Conservation (phyloP, 2,888 invertebrate species). For the Caenorhabditis sp. region DNA sequence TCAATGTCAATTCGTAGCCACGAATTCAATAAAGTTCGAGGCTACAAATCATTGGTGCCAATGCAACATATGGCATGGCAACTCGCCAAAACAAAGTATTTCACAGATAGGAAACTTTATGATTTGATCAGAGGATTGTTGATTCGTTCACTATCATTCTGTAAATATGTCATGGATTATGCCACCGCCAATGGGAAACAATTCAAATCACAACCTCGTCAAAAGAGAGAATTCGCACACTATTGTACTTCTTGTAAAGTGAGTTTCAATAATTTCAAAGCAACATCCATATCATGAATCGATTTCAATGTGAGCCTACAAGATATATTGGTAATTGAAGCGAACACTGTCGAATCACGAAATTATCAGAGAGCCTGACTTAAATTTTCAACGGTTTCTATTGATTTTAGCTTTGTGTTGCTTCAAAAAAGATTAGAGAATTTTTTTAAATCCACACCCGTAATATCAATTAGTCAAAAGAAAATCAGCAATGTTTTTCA, state of each 20-base stretch:
- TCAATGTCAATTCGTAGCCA: slow-evolving; percentile 91
- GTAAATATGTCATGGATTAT: slow-evolving; percentile 84
- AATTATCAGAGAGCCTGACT: too few species aligned
- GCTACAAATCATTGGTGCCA: slow-evolving; percentile 96
- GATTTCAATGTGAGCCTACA: too few species aligned
- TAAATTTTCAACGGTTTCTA: too few species aligned
- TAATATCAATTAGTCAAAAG: slow-evolving; percentile 49
- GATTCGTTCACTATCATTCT: slow-evolving; percentile 81
- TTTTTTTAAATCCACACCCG: background rate
- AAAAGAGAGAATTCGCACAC: slow-evolving; percentile 93
- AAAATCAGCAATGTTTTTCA: slow-evolving; percentile 73
- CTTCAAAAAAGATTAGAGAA: too few species aligned
- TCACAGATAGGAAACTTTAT: slow-evolving; percentile 80
- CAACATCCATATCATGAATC: too few species aligned
- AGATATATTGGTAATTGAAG: too few species aligned
- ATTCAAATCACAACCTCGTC: slow-evolving; percentile 75
- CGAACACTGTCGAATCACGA: too few species aligned
- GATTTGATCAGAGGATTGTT: slow-evolving; percentile 71
- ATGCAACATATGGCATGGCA: slow-evolving; percentile 99
- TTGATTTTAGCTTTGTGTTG: too few species aligned
- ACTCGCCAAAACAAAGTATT: slow-evolving; percentile 87
- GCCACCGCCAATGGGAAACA: slow-evolving; percentile 83
- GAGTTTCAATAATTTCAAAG: too few species aligned
- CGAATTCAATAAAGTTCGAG: slow-evolving; percentile 95
- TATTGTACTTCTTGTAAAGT: slow-evolving; percentile 98